Percentiles rank a stretch among this genome's conserved stretches.
These are phyloP conservation scores for Poecilia gillii DNA, from an alignment of 2,797 vertebrate species.

Conservation along the genomic window DNA sequence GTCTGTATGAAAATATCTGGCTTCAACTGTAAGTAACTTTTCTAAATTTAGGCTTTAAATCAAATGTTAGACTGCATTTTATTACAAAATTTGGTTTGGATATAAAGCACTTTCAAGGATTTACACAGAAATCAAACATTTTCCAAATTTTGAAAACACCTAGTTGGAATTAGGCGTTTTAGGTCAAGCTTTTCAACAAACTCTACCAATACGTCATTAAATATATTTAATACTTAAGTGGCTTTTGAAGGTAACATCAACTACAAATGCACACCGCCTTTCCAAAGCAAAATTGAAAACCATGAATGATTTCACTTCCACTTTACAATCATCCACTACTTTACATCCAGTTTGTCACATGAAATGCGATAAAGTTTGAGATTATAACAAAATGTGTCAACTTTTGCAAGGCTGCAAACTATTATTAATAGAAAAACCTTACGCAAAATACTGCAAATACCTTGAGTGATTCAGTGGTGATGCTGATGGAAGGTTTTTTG, in stretches of 20 bases:
- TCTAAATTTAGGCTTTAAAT: no score
- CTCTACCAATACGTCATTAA: no score
- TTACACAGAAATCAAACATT: no score
- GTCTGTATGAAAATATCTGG: no score
- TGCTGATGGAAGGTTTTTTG: conserved; percentile 93
- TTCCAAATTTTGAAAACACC: no score
- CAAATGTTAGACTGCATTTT: no score
- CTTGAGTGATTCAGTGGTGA: conserved; percentile 94
- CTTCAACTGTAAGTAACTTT: no score
- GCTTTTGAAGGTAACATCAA: not conserved
- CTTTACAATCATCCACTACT: not conserved
- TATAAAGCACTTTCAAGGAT: no score
- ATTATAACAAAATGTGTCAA: not conserved
- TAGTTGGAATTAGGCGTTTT: no score
- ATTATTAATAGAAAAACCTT: not conserved
- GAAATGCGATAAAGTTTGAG: not conserved
- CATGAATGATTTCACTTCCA: not conserved
- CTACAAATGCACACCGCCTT: not conserved
- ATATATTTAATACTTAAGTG: not conserved
- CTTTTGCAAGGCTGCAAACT: not conserved
- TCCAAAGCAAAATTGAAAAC: not conserved
- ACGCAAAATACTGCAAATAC: conserved; percentile 59
- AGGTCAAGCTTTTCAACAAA: no score
- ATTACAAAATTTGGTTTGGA: no score
- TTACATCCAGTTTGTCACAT: not conserved